Evolutionary conservation across 2,113 vertebrate species (phyloP).

Genomic region (Forbesichthys papilliferus): DNA sequence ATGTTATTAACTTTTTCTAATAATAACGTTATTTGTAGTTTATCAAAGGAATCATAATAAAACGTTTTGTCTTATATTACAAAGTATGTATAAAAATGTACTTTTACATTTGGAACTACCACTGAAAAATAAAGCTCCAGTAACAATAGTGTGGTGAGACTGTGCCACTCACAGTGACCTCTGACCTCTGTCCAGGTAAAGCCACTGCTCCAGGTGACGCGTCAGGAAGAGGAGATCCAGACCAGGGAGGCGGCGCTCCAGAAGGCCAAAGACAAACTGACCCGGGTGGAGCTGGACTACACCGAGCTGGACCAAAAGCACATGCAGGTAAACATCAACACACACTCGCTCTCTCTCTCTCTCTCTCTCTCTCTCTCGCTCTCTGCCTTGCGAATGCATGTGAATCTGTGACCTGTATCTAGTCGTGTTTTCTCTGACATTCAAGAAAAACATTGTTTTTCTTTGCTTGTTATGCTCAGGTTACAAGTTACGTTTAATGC

Average conservation of each 20-base stretch:
- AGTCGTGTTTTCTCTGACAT: not conserved
- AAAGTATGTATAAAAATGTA: too few relatives aligned
- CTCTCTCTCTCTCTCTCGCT: not conserved
- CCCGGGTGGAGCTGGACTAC: conserved; percentile 77
- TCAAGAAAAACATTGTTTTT: too few relatives aligned
- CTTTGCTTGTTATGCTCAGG: too few relatives aligned
- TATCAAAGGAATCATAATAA: too few relatives aligned
- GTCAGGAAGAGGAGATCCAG: conserved; percentile 91
- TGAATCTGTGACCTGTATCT: too few relatives aligned
- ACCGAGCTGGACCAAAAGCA: conserved; percentile 81
- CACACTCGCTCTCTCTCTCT: not conserved
- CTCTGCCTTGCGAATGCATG: not conserved
- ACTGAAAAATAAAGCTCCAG: too few relatives aligned
- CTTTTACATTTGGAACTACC: too few relatives aligned
- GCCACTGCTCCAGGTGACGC: conserved; percentile 88
- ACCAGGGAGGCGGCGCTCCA: conserved; percentile 80
- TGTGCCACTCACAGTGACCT: conserved; percentile 14
- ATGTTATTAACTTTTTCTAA: too few relatives aligned
- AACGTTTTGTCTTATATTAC: too few relatives aligned
- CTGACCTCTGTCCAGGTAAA: conserved; percentile 79
- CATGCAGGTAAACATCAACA: conserved; percentile 71
- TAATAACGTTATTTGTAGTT: too few relatives aligned
- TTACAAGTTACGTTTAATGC: too few relatives aligned
- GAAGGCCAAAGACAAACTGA: conserved; percentile 84
- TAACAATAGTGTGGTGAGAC: too few relatives aligned